Evolutionary conservation across 2,113 vertebrate species (phyloP).

Genomic region (Colinus virginianus): DNA sequence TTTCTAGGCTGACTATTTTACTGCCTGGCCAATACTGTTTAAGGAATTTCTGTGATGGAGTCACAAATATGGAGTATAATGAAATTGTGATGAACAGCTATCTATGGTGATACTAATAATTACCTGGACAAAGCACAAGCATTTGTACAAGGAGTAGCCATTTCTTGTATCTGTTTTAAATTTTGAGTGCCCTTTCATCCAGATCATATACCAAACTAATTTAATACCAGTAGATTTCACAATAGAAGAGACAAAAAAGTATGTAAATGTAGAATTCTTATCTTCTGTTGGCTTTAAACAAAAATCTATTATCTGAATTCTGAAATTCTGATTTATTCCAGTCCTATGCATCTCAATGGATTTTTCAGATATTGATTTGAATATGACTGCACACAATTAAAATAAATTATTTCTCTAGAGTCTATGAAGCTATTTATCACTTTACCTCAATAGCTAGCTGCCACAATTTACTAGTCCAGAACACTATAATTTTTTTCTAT

Average conservation of each 20-base stretch:
- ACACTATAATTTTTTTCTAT: not conserved
- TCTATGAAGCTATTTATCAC: slow-evolving; percentile 48
- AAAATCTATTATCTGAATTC: slow-evolving; percentile 24
- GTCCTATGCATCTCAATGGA: slow-evolving; percentile 24
- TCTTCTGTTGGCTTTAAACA: slow-evolving; percentile 43
- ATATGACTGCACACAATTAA: slow-evolving; percentile 66
- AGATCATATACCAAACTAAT: not conserved
- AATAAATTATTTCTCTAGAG: slow-evolving; percentile 61
- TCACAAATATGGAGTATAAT: not conserved
- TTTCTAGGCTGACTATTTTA: not conserved
- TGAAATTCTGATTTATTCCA: slow-evolving; percentile 55
- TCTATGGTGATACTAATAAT: not conserved
- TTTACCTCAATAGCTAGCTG: slow-evolving; percentile 39
- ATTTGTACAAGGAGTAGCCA: not conserved
- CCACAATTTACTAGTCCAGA: slow-evolving; percentile 27
- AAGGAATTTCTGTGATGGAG: not conserved
- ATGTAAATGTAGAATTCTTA: slow-evolving; percentile 24
- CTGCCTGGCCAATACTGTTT: not conserved
- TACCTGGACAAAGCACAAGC: not conserved
- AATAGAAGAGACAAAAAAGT: not conserved
- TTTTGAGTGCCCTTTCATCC: not conserved
- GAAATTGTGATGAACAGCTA: not conserved
- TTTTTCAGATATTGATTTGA: slow-evolving; percentile 62
- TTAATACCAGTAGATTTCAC: slow-evolving; percentile 4
- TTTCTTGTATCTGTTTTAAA: not conserved